Conservation (phyloP, 2,888 invertebrate genomes). For the Trachelus iudaicus region DNA sequence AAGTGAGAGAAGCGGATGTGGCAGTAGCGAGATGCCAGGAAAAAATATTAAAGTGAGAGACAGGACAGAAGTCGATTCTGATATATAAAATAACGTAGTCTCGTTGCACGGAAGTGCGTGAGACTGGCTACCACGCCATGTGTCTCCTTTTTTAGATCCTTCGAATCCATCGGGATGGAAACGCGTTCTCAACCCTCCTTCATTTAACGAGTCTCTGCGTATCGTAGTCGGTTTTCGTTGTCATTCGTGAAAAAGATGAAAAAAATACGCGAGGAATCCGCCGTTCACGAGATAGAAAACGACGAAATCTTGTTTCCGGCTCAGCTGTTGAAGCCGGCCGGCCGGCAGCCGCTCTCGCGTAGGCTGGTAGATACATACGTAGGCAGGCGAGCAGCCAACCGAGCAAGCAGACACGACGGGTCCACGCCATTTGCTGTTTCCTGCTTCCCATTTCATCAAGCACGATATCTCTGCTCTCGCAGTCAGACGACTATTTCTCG, state of each 20-base stretch:
- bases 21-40: background rate
- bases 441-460: conserved; percentile 16
- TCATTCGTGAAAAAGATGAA: background rate
- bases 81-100: background rate
- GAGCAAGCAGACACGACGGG: background rate
- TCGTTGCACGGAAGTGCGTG: too few relatives aligned
- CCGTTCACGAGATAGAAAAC: background rate
- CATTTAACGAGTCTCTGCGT: background rate
- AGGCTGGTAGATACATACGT: background rate
- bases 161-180: background rate
- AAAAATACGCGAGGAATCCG: background rate
- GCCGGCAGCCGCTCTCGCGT: conserved; percentile 24
- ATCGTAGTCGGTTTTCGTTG: background rate
- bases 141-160: background rate
- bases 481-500: background rate
- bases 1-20: background rate
- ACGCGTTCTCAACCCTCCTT: background rate
- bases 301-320: conserved; percentile 8
- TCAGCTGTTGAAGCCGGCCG: conserved; percentile 41
- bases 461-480: background rate
- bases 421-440: conserved; percentile 13
- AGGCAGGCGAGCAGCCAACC: background rate
- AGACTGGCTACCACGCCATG: background rate
- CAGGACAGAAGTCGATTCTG: background rate
- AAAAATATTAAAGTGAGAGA: background rate